A percentile compares a stretch with the other conserved stretches of the same genome.
These are phyloP conservation scores for Melipona beecheii DNA, from an alignment of 2,888 invertebrate genomes.

Conservation along the genomic window DNA sequence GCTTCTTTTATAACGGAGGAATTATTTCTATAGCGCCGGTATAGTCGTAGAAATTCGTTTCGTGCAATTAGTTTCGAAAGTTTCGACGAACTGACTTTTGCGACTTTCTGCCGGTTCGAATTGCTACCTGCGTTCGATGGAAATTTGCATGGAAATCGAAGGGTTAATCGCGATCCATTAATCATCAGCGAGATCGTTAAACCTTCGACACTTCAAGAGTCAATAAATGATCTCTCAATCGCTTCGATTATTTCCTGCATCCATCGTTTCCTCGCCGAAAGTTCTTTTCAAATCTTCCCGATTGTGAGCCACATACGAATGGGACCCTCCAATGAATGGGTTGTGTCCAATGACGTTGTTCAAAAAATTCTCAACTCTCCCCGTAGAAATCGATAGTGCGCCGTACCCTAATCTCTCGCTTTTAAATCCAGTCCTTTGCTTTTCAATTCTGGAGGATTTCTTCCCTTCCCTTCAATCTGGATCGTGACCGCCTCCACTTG, in stretches of 20 bases:
- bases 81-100: too few relatives aligned
- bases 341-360: not conserved
- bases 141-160: too few relatives aligned
- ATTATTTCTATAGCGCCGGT: not conserved
- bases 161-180: too few relatives aligned
- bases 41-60: not conserved
- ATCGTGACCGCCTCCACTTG: slow-evolving; percentile 6
- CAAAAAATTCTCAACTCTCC: slow-evolving; percentile 4
- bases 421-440: slow-evolving; percentile 31
- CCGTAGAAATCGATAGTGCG: slow-evolving; percentile 12
- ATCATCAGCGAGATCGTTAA: too few relatives aligned
- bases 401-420: slow-evolving; percentile 28
- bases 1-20: not conserved
- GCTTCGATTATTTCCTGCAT: not conserved
- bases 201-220: too few relatives aligned
- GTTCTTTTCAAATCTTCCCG: not conserved
- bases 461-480: not conserved
- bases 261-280: not conserved
- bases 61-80: too few relatives aligned
- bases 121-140: too few relatives aligned
- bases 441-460: slow-evolving; percentile 23
- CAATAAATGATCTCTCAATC: not conserved
- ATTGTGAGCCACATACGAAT: too few relatives aligned
- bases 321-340: not conserved
- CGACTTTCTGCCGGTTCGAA: too few relatives aligned